phyloP scores from a whole-genome alignment of 2,797 vertebrate genomes.

The Staurois parvus region DNA sequence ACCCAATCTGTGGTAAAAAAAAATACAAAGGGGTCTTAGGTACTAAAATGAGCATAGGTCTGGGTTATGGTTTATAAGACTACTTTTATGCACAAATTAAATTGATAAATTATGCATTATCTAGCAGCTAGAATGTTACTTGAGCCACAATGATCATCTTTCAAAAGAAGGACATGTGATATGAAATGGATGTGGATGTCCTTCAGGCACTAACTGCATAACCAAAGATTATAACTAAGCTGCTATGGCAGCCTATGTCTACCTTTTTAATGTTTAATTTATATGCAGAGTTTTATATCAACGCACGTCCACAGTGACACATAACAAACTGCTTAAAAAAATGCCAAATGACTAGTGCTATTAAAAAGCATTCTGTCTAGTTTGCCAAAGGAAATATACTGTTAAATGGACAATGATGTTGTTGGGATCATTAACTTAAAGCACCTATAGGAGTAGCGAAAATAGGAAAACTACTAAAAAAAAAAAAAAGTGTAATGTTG shows the following conservation, averaged over 20 bases:
- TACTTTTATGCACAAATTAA: conserved; percentile 59
- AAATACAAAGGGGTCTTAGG: conserved; percentile 9
- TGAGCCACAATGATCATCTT: conserved; percentile 78
- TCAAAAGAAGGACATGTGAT: conserved; percentile 77
- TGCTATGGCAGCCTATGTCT: conserved; percentile 68
- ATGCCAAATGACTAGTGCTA: conserved; percentile 67
- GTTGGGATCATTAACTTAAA: conserved; percentile 69
- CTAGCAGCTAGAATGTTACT: conserved; percentile 74
- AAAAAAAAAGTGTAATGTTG: conserved; percentile 54
- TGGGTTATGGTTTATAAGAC: background rate
- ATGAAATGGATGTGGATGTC: conserved; percentile 73
- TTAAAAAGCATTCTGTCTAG: conserved; percentile 69
- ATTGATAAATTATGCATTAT: conserved; percentile 80
- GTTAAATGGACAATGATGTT: conserved; percentile 65
- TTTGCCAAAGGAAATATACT: conserved; percentile 69
- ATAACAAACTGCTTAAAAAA: conserved; percentile 56
- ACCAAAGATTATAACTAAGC: conserved; percentile 74
- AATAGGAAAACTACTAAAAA: conserved; percentile 48
- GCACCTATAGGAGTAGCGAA: conserved; percentile 57
- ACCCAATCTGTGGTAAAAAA: conserved; percentile 86
- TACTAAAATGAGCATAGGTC: conserved; percentile 59
- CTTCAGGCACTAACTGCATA: conserved; percentile 72
- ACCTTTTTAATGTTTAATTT: conserved; percentile 80
- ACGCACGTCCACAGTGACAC: conserved; percentile 68
- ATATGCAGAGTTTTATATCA: conserved; percentile 75